These are phyloP conservation scores for Enteromius thamalakanensis DNA, from an alignment of 2,797 vertebrate genomes.

Conservation along the genomic window DNA sequence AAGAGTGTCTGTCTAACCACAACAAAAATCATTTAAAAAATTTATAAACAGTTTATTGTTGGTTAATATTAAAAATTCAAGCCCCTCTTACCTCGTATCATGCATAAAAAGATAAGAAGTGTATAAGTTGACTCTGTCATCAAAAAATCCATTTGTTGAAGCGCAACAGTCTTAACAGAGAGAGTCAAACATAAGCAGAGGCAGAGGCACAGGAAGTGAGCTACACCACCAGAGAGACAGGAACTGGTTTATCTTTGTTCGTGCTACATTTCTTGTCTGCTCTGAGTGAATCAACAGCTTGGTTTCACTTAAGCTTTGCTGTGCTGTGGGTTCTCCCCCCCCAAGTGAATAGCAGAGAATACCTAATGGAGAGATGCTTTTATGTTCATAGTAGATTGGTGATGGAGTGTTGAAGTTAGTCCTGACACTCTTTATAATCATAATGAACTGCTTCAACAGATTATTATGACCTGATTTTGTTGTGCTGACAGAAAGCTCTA, in stretches of 20 bases:
- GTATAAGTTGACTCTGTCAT: conserved; percentile 46
- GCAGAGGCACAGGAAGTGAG: conserved; percentile 49
- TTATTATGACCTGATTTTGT: background rate
- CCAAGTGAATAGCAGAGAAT: background rate
- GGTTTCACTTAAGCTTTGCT: background rate
- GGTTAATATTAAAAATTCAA: conserved; percentile 1
- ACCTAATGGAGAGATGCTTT: background rate
- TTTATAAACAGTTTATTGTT: background rate
- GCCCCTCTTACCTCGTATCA: conserved; percentile 72
- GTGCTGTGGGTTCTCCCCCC: too few species aligned
- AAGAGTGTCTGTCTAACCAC: background rate
- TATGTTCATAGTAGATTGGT: background rate
- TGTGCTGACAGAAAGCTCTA: background rate
- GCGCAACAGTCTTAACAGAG: conserved; percentile 13
- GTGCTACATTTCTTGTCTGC: background rate
- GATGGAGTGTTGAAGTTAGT: background rate
- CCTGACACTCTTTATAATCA: background rate
- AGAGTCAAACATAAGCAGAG: background rate
- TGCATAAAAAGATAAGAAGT: conserved; percentile 63
- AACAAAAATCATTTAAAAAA: background rate
- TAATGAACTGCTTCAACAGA: background rate
- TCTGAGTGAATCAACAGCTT: background rate
- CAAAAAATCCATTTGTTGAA: conserved; percentile 64
- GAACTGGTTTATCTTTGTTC: conserved; percentile 10
- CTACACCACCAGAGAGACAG: conserved; percentile 46